Conservation (phyloP, 1,140 invertebrate genomes). For the Tenebrio molitor region DNA sequence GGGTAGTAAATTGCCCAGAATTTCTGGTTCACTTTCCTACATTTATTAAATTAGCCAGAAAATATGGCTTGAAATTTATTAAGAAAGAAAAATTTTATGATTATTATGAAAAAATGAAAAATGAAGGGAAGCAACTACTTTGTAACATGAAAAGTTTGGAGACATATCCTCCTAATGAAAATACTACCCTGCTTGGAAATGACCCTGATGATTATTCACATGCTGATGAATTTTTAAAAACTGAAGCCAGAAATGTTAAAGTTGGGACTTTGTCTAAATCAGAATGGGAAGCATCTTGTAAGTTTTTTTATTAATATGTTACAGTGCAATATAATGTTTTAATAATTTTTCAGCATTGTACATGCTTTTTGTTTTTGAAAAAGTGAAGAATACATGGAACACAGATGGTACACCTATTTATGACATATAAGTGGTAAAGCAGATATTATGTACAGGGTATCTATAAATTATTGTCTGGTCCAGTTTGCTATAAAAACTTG, state of each 20-base stretch:
- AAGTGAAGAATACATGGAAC: constrained; percentile 77
- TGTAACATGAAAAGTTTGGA: constrained; percentile 83
- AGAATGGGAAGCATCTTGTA: constrained; percentile 95
- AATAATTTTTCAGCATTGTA: constrained; percentile 81
- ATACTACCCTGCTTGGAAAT: constrained; percentile 71
- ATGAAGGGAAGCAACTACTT: constrained; percentile 75
- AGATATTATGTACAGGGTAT: too few relatives aligned
- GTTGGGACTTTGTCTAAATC: constrained; percentile 87
- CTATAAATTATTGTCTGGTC: too few relatives aligned
- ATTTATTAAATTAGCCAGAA: constrained; percentile 85
- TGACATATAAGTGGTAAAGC: constrained; percentile 54
- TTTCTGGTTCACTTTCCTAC: constrained; percentile 96
- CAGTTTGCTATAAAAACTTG: too few relatives aligned
- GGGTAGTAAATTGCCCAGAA: constrained; percentile 98
- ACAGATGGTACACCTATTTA: constrained; percentile 74
- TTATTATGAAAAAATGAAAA: constrained; percentile 80
- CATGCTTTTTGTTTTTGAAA: constrained; percentile 87
- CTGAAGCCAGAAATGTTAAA: constrained; percentile 65
- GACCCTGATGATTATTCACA: constrained; percentile 80
- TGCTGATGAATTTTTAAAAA: constrained; percentile 74
- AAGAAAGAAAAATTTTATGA: constrained; percentile 83
- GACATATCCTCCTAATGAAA: constrained; percentile 74
- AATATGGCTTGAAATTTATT: constrained; percentile 85
- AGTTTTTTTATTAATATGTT: constrained; percentile 69
- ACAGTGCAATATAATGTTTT: constrained; percentile 21